Evolutionary conservation across 2,797 vertebrate species (phyloP).

Genomic region (Hemibagrus guttatus): DNA sequence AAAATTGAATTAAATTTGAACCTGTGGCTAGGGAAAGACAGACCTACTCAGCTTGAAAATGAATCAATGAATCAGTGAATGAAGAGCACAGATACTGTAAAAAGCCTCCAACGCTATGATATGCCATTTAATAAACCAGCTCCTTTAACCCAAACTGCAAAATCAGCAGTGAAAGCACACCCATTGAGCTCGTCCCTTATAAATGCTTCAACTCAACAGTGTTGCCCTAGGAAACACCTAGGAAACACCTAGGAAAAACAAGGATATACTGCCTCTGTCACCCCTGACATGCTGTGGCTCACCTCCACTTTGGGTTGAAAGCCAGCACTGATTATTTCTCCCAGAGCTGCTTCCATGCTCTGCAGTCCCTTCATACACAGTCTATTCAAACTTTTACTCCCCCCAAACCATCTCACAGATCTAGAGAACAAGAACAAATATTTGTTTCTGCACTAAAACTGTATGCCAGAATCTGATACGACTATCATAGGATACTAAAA

Average conservation of each 20-base stretch:
- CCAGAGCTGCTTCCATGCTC: slow-evolving; percentile 12
- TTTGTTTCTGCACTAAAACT: not conserved
- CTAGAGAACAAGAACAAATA: not conserved
- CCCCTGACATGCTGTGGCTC: slow-evolving; percentile 17
- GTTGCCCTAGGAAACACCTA: no score
- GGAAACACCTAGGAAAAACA: slow-evolving; percentile 49
- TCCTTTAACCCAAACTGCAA: not conserved
- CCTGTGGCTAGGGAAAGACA: not conserved
- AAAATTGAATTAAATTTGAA: no score
- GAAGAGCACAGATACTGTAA: not conserved
- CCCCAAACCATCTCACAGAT: not conserved
- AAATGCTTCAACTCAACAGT: slow-evolving; percentile 43
- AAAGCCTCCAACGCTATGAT: not conserved
- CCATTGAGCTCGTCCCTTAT: slow-evolving; percentile 16
- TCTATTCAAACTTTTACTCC: not conserved
- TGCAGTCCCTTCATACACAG: not conserved
- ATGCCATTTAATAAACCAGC: not conserved
- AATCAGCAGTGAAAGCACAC: slow-evolving; percentile 25
- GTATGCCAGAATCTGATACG: not conserved
- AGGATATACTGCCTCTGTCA: slow-evolving; percentile 38
- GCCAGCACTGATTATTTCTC: not conserved
- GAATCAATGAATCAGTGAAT: not conserved
- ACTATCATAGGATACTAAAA: not conserved
- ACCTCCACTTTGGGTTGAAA: slow-evolving; percentile 8
- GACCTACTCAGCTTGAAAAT: not conserved